phyloP scores from a whole-genome alignment of 2,888 invertebrate genomes.

The Tanypteryx hageni region DNA sequence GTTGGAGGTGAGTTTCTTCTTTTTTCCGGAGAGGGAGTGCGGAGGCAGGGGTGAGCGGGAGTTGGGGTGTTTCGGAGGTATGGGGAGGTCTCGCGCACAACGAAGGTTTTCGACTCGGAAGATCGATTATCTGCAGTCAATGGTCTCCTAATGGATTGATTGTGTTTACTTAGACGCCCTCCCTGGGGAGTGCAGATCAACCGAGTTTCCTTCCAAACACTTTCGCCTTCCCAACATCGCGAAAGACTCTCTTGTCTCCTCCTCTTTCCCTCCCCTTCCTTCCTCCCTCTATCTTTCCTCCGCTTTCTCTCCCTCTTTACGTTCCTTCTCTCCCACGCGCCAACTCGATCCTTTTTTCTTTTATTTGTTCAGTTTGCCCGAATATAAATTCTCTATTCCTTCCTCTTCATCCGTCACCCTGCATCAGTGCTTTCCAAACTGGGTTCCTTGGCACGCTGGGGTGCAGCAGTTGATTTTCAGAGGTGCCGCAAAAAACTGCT shows the following conservation, averaged over 20 bases:
- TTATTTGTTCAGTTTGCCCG: not conserved
- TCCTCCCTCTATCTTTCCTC: not conserved
- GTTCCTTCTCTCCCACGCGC: not conserved
- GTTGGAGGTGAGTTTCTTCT: not conserved
- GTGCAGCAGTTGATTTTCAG: too few species aligned
- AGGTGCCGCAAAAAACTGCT: too few species aligned
- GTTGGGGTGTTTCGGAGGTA: not conserved
- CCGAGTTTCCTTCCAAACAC: constrained; percentile 57
- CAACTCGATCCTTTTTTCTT: too few species aligned
- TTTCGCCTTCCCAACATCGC: constrained; percentile 42
- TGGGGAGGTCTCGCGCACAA: constrained; percentile 1
- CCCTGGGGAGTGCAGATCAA: constrained; percentile 59
- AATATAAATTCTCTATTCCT: not conserved
- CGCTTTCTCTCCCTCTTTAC: not conserved
- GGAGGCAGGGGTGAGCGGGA: not conserved
- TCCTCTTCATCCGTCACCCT: not conserved
- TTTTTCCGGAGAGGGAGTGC: not conserved
- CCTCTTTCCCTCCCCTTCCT: not conserved
- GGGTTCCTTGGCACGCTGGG: too few species aligned
- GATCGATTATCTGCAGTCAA: constrained; percentile 63
- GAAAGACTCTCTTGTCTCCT: not conserved
- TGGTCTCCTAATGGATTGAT: constrained; percentile 63
- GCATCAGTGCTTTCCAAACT: too few species aligned
- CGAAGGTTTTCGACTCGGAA: constrained; percentile 26
- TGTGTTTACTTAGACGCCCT: constrained; percentile 62